Percentiles rank a stretch among this genome's conserved stretches.
These are phyloP conservation scores for Parauchenoglanis ngamensis DNA, from an alignment of 2,797 vertebrate species.

Conservation along the genomic window DNA sequence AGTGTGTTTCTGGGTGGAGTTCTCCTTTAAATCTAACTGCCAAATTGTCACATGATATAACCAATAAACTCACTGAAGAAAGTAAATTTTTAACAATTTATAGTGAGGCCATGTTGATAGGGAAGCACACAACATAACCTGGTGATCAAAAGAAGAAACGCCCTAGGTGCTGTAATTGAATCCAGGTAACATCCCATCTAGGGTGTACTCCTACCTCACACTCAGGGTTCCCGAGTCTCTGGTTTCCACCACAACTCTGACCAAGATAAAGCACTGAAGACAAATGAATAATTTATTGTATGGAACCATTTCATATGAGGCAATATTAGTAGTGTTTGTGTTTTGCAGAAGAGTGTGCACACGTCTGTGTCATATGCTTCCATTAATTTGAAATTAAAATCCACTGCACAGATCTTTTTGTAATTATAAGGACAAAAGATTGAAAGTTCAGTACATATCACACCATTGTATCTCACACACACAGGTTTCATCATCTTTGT, in stretches of 20 bases:
- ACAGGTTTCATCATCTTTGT: not conserved
- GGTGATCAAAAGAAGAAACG: not conserved
- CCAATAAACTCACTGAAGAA: not conserved
- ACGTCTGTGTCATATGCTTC: not conserved
- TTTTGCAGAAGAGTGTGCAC: not conserved
- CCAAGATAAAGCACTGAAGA: not conserved
- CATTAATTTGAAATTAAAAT: not conserved
- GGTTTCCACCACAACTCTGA: not conserved
- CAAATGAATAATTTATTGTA: not conserved
- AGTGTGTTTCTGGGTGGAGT: not conserved
- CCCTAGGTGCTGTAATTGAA: not conserved
- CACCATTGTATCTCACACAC: not conserved
- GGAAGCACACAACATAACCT: no score
- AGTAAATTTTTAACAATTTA: not conserved
- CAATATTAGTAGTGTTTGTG: not conserved
- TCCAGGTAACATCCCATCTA: not conserved
- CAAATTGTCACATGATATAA: not conserved
- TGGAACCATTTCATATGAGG: not conserved
- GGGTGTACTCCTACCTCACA: not conserved
- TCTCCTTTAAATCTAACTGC: not conserved
- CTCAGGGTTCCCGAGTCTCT: not conserved
- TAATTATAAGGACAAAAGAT: not conserved
- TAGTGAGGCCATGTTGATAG: not conserved
- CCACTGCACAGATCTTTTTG: not conserved
- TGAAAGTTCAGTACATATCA: not conserved